Conservation (phyloP, 2,113 vertebrate species). For the Arenaria interpres region DNA sequence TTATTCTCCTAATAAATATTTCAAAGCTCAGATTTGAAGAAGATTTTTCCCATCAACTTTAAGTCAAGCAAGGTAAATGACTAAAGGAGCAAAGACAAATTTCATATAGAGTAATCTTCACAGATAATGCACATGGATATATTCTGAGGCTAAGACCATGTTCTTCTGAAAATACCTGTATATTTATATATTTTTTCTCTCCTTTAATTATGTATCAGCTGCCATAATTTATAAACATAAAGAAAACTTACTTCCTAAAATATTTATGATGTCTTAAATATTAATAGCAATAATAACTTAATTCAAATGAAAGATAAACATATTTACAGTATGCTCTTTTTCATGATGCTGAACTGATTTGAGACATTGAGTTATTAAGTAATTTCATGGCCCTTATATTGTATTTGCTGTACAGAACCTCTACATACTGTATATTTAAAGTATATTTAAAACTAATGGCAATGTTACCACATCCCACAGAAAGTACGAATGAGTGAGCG, state of each 20-base stretch:
- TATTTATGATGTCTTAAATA: conserved; percentile 49
- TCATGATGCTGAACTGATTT: not conserved
- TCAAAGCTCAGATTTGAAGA: not conserved
- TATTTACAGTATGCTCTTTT: not conserved
- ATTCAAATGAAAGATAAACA: conserved; percentile 25
- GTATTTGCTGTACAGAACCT: not conserved
- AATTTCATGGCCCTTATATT: not conserved
- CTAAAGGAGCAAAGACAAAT: not conserved
- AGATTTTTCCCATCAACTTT: not conserved
- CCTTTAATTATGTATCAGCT: conserved; percentile 31
- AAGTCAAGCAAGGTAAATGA: not conserved
- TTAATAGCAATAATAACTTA: not conserved
- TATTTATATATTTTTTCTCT: not conserved
- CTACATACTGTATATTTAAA: not conserved
- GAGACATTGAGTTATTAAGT: not conserved
- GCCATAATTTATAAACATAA: not conserved
- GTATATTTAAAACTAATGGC: not conserved
- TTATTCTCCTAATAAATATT: conserved; percentile 23
- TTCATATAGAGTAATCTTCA: not conserved
- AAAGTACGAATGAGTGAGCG: not conserved
- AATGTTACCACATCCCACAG: not conserved
- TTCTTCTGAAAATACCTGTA: not conserved
- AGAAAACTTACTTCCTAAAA: conserved; percentile 47
- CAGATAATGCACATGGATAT: not conserved
- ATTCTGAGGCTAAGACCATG: not conserved